Base-by-base conservation (phyloP, 2,888 invertebrate genomes). In the Erpobdella octoculata region DNA sequence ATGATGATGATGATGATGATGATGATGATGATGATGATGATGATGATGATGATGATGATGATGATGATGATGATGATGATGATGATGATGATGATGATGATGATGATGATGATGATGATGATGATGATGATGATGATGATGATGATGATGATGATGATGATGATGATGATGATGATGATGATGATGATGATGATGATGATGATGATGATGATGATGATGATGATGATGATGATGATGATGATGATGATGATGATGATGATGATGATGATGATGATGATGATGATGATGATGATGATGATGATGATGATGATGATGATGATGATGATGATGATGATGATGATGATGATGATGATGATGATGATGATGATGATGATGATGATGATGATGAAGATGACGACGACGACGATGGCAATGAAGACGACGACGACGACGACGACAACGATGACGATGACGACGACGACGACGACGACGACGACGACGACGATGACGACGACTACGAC, bases 1-100 rank as follows among this genome's bases (percentile, higher is more conserved):
- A 28, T 64, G 64, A 64, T 25, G 36, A 28, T 64, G 64, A 64
- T 35, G 59, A 58, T 58, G 59, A 58, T 21, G 59, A 21, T 58
- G 59, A 58, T 21, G 59, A 58, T 58, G 59, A 58, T 21, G 59
- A 58, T 58, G 25, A 58, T 58, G 59, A 58, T 58, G 59, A 58
- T 58, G 59, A 58, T 58, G 59, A 58, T 58, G 59, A 58, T 21
- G 59, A 58, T 21, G n/a, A 58, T 21, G 59, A 58, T 58, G 59
- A 12, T 41, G 41, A 41, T 41, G 41, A 41, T 41, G 41, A 41
- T 41, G 53, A 5, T 2, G 53, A 53, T 12, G 53, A 53, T 9
- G 53, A 53, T 9, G 53, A n/a, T 53, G n/a, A 53, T 53, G 53
- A 53, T n/a, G 53, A 53, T 53, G 53, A 9, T 53, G n/a, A 53